A percentile compares a stretch with the other conserved stretches of the same genome.
phyloP scores from a whole-genome alignment of 2,113 vertebrate genomes.

The Leucopsar rothschildi region DNA sequence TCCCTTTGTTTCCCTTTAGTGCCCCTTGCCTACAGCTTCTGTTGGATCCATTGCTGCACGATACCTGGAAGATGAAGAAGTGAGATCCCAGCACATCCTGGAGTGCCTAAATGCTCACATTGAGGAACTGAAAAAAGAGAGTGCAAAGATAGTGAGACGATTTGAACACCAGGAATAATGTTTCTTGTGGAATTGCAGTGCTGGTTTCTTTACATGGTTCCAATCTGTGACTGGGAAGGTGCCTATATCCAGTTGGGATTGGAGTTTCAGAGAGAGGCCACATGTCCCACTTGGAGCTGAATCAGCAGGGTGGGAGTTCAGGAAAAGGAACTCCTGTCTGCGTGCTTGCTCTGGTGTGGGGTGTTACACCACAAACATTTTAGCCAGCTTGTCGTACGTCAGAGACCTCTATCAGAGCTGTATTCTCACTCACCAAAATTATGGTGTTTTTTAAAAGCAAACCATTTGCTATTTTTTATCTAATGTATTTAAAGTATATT shows the following conservation, averaged over 20 bases:
- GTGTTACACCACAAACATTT: not conserved
- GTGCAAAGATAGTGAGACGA: slow-evolving; percentile 76
- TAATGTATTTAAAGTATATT: slow-evolving; percentile 46
- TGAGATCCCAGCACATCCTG: slow-evolving; percentile 80
- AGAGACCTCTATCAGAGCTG: not conserved
- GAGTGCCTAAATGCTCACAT: slow-evolving; percentile 84
- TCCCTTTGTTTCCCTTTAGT: slow-evolving; percentile 38
- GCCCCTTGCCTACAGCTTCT: slow-evolving; percentile 63
- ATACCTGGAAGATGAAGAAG: slow-evolving; percentile 86
- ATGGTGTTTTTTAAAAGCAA: slow-evolving; percentile 3
- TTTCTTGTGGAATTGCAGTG: not conserved
- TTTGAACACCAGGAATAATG: slow-evolving; percentile 65
- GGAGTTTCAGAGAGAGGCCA: not conserved
- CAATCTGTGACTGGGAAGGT: not conserved
- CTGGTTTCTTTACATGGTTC: not conserved
- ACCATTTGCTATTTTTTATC: not conserved
- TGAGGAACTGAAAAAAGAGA: slow-evolving; percentile 80
- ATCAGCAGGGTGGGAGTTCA: not conserved
- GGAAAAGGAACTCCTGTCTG: not conserved
- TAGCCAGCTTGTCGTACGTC: not conserved
- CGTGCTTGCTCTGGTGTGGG: not conserved
- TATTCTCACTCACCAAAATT: not conserved
- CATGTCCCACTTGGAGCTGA: not conserved
- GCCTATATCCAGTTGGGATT: accelerated
- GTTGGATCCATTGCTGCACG: slow-evolving; percentile 71